phyloP scores from a whole-genome alignment of 2,888 invertebrate genomes.

The Conomelus anceps region DNA sequence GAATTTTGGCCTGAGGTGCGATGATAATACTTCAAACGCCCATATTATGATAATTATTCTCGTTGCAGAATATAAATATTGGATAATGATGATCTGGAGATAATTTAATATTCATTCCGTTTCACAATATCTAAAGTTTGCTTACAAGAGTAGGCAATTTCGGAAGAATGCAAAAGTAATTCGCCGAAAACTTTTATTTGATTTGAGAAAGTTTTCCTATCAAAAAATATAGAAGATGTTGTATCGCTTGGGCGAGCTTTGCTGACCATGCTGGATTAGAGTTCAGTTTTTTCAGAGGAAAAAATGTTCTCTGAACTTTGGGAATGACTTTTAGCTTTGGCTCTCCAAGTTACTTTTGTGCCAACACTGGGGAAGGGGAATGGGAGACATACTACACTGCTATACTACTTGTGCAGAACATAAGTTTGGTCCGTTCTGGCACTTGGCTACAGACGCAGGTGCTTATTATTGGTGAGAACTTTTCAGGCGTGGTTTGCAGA shows the following conservation, averaged over 20 bases:
- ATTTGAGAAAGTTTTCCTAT: not conserved
- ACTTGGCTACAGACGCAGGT: not conserved
- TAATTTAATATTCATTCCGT: not conserved
- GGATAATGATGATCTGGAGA: not conserved
- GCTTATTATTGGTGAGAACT: not conserved
- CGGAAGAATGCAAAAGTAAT: not conserved
- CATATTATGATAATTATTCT: not conserved
- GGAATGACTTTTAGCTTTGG: not conserved
- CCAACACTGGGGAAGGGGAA: not conserved
- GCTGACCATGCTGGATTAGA: not conserved
- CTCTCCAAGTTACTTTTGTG: not conserved
- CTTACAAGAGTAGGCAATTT: not conserved
- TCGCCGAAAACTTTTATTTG: not conserved
- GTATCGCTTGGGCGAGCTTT: not conserved
- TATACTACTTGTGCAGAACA: not conserved
- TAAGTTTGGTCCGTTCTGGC: not conserved
- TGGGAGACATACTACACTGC: not conserved
- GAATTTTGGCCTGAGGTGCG: not conserved
- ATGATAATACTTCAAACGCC: not conserved
- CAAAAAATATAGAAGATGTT: not conserved
- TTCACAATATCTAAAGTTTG: not conserved
- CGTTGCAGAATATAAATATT: not conserved
- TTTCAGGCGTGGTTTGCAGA: not conserved
- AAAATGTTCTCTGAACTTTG: not conserved
- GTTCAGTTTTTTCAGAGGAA: not conserved